Evolutionary conservation across 2,888 invertebrate genomes (phyloP), one percentile per base, ranked within the genome.

Genomic region (Schrankia costaestrigalis): DNA sequence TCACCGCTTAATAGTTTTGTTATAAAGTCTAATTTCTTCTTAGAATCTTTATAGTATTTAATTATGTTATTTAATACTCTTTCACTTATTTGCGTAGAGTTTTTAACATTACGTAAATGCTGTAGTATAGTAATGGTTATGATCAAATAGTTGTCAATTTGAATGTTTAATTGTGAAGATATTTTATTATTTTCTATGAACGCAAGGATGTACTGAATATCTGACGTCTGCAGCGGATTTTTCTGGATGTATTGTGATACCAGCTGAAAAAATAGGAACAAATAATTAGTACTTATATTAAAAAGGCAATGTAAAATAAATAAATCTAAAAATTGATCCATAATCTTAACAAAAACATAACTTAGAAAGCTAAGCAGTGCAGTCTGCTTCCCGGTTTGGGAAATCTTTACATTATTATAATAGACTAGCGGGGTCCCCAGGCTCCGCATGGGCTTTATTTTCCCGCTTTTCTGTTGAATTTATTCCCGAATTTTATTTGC

Each of bases 21-120:
- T 0, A 83, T 73, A 39, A 85, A 84, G 28, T 84, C 83, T 2
- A 82, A 42, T 54, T 86, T 87, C 32, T 76, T 85, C 32, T 82
- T 86, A 2, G 75, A 77, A 19, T 81, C 79, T 43, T 66, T 78
- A 41, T 83, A 82, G 41, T 74, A 78, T 46, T 74, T 78, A 2
- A 64, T 38, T 0, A 80, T 45, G 19, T 72, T 75, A 14, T 53
- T 68, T 1, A 87, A 46, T 21, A 85, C 49, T 55, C 56, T 73
- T 32, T 71, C 45, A 40, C 64, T 57, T 1, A 64, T 30, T 1
- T 43, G 28, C 11, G 30, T 14, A 21, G 24, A 12, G 24, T 65
- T 62, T 13, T 61, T 55, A 4, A 67, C 46, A 10, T 46, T 56
- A 39, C 61, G 66, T 21, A 85, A 41, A 18, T 63, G 60, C 48